phyloP scores from a whole-genome alignment of 37 sponge, comb jelly and placozoan species.

The Beroe forskalii region DNA sequence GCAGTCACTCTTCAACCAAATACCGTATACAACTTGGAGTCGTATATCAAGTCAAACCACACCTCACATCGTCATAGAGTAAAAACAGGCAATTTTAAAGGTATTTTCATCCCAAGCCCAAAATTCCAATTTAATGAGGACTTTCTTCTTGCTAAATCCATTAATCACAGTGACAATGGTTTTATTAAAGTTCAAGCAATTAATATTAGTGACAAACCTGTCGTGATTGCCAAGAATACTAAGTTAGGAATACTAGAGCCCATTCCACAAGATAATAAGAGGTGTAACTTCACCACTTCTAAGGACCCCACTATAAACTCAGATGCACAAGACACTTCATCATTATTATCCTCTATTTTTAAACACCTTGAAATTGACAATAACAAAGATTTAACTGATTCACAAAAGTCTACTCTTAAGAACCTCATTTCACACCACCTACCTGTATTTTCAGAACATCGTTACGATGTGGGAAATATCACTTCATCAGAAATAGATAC shows the following conservation, averaged over 20 bases:
- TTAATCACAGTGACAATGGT: not conserved
- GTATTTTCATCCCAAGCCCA: not conserved
- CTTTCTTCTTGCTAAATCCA: not conserved
- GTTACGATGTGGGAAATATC: not conserved
- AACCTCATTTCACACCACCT: not conserved
- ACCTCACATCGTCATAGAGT: not conserved
- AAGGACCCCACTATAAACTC: not conserved
- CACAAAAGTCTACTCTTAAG: not conserved
- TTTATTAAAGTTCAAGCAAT: not conserved
- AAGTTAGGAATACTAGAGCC: not conserved
- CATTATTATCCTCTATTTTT: no score
- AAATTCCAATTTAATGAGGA: not conserved
- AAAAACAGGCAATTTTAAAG: not conserved
- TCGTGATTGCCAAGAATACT: not conserved
- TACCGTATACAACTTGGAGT: not conserved
- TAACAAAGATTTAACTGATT: not conserved
- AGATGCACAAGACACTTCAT: not conserved
- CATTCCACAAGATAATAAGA: not conserved
- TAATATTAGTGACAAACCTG: not conserved
- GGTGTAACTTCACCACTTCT: not conserved
- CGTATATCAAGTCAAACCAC: not conserved
- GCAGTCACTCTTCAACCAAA: not conserved
- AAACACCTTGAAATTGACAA: not conserved
- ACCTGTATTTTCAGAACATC: not conserved
- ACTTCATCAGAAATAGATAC: not conserved